Base-by-base conservation (phyloP, 2,113 vertebrate species). In the Pangasianodon hypophthalmus region DNA sequence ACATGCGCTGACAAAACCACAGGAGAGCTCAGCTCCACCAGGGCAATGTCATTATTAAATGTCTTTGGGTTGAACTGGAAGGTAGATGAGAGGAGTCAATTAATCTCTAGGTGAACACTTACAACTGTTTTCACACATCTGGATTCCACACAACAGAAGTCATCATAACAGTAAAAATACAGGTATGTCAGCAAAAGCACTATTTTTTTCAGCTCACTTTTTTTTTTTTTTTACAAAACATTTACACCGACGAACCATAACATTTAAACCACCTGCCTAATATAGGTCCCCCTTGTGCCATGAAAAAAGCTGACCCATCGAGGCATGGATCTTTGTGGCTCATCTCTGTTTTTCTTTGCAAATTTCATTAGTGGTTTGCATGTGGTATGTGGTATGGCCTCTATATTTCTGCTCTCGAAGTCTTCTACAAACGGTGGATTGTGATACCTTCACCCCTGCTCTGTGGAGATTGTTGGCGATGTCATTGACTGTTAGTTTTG, bases 31-130 rank as follows among this genome's bases (percentile, higher is more conserved):
- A 99, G 95, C 92, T 99, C 97, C 94, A 99, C 96, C 92, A 99
- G 93, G 0, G 98, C 98, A 87, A 99, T 95, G 82, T 99, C 98
- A 0, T 97, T 97, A 7, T 98, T 97, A 90, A 98, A 99, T 0
- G 98, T 99, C 95, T 97, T 97, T 91, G 97, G 96, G 92, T 98
- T 97, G 93, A 99, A 98, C 98, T 99, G 92, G 37, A 94, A 93
- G 71, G 88, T n/a, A 81, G 9, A 58, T 87, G 46, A 91, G 29
- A 86, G 21, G 14, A 52, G 73, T 14, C 48, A 24, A 29, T 9
- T 48, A 67, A 88, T 64, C 29, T 64, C 16, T 54, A 16, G 26
- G 29, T 48, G 13, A 60, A 41, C 6, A 58, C 5, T 18, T 58
- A 32, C n/a, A 19, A 0, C 26, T 44, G 37, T 77, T 77, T 71